Conservation (phyloP, 2,113 vertebrate species). For the Muntiacus muntjak region DNA sequence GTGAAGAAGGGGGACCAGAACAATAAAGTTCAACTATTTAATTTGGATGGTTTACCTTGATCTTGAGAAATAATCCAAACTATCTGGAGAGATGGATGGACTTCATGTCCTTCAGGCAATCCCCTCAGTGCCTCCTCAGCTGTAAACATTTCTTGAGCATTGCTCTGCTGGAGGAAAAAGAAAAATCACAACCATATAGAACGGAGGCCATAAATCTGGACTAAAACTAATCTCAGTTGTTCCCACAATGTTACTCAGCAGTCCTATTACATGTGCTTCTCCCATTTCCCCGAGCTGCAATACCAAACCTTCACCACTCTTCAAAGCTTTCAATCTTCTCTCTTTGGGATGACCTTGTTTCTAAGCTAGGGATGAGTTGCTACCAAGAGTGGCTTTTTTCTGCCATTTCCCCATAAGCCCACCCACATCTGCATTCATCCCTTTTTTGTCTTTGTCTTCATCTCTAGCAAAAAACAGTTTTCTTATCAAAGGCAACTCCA, state of each 20-base stretch:
- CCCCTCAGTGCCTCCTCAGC: conserved; percentile 37
- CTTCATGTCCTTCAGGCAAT: conserved; percentile 51
- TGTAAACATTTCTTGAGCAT: conserved; percentile 52
- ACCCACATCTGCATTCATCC: neutral
- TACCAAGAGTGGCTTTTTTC: neutral
- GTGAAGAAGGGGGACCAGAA: conserved; percentile 7
- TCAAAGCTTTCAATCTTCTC: conserved; percentile 38
- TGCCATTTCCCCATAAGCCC: neutral
- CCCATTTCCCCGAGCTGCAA: conserved; percentile 26
- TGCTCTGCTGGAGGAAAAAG: conserved; percentile 36
- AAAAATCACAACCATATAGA: conserved; percentile 59
- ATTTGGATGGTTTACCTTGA: conserved; percentile 55
- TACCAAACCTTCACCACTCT: conserved; percentile 8
- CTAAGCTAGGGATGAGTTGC: neutral
- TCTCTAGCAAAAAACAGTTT: neutral
- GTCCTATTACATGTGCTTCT: conserved; percentile 18
- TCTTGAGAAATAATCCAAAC: conserved; percentile 48
- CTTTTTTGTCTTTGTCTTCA: neutral
- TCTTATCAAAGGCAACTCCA: neutral
- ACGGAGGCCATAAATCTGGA: conserved; percentile 64
- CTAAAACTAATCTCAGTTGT: conserved; percentile 64
- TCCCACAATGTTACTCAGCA: conserved; percentile 22
- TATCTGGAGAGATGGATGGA: conserved; percentile 63
- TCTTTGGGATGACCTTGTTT: conserved; percentile 28
- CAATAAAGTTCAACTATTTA: conserved; percentile 10